phyloP scores from a whole-genome alignment of 1,140 invertebrate species.

The Augochlora pura region DNA sequence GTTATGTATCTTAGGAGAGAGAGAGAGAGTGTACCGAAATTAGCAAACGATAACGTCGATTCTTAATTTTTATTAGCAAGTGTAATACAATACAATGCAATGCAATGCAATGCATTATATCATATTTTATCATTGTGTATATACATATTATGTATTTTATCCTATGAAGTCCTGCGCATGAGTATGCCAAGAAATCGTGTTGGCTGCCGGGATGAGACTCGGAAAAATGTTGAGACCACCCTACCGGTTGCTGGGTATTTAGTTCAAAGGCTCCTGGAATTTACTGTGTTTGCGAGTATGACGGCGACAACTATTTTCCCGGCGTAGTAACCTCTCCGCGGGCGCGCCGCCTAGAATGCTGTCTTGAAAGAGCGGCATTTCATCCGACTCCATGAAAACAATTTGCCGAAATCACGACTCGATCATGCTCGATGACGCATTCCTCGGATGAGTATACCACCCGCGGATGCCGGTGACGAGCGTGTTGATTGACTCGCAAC shows the following conservation, averaged over 20 bases:
- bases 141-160: too few species aligned
- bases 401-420: background rate
- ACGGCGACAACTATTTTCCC: constrained; percentile 49
- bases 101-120: too few species aligned
- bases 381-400: constrained; percentile 15
- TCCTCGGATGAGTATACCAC: background rate
- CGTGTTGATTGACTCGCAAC: background rate
- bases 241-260: constrained; percentile 13
- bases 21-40: too few species aligned
- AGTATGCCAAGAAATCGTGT: background rate
- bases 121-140: too few species aligned
- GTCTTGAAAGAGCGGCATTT: constrained; percentile 23
- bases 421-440: background rate
- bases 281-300: constrained; percentile 35
- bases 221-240: constrained; percentile 51
- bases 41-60: too few species aligned
- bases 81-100: too few species aligned
- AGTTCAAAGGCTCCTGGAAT: constrained; percentile 54
- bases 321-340: constrained; percentile 6
- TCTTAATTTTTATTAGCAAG: too few species aligned
- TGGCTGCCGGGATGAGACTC: background rate
- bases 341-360: constrained; percentile 18
- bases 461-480: too few species aligned
- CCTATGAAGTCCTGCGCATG: background rate
- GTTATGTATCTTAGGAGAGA: too few species aligned